These are phyloP conservation scores for Sciurus carolinensis DNA, from an alignment of 2,797 vertebrate species.

Conservation along the genomic window DNA sequence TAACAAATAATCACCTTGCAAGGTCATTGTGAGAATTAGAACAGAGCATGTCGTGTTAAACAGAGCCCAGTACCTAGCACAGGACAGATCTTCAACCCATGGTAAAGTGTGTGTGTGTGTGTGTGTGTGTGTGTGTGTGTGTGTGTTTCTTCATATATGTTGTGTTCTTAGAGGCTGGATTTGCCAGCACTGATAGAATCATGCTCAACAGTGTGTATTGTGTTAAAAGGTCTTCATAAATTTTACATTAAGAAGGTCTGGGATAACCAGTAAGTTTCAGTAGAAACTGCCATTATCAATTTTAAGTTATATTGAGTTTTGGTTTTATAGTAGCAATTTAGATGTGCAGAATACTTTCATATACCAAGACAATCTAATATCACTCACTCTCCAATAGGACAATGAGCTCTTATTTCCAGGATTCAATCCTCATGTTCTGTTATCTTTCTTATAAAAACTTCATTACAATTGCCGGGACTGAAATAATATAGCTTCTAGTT, in stretches of 20 bases:
- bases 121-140: neutral
- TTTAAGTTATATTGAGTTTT: constrained; percentile 52
- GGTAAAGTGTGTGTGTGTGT: neutral
- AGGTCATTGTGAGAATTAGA: neutral
- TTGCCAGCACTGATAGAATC: neutral
- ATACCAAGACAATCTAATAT: constrained; percentile 80
- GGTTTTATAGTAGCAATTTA: constrained; percentile 72
- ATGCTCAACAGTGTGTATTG: neutral
- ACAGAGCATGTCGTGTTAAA: neutral
- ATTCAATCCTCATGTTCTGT: neutral
- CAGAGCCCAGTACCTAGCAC: neutral
- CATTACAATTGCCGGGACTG: fast-evolving
- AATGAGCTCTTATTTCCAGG: constrained; percentile 52
- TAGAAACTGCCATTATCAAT: neutral
- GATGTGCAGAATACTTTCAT: constrained; percentile 76
- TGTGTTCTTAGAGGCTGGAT: neutral
- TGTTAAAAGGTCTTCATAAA: constrained; percentile 9
- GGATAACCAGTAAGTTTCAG: neutral
- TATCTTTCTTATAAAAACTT: constrained; percentile 50
- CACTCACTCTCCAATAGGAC: constrained; percentile 64
- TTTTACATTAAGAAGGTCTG: neutral
- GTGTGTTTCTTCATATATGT: neutral
- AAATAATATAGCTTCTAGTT: neutral
- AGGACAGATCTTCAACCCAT: neutral
- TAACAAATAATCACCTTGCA: neutral